These are phyloP conservation scores for Rhinichthys klamathensis DNA, from an alignment of 2,113 vertebrate species.

Conservation along the genomic window DNA sequence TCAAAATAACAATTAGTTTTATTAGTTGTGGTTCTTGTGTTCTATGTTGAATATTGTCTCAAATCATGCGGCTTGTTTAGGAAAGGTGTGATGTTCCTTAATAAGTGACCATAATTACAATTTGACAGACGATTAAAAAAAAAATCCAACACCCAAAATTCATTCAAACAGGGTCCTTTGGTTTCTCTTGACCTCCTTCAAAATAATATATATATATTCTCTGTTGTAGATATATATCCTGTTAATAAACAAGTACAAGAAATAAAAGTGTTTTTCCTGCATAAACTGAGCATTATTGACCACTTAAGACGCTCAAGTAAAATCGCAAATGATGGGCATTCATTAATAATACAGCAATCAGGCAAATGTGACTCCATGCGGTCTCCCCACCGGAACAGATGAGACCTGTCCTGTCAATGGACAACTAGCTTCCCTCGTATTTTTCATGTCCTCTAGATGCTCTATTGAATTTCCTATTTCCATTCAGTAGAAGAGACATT, in stretches of 20 bases:
- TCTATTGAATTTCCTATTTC: constrained; percentile 10
- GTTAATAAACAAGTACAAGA: background rate
- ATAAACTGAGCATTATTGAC: background rate
- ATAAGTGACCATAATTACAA: background rate
- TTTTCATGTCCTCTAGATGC: constrained; percentile 49
- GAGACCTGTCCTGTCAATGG: background rate
- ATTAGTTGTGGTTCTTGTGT: too few species aligned
- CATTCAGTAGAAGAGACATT: constrained; percentile 26
- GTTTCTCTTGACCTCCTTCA: background rate
- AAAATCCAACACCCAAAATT: background rate
- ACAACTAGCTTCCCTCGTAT: background rate
- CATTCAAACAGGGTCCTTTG: background rate
- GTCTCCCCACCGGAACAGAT: background rate
- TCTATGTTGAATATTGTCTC: background rate
- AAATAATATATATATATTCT: background rate
- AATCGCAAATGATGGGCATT: background rate
- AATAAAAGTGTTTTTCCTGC: background rate
- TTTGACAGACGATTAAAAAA: background rate
- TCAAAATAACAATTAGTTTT: too few species aligned
- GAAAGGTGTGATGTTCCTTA: background rate
- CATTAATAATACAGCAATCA: background rate
- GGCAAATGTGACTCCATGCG: background rate
- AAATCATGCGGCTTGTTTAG: background rate
- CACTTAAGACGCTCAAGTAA: background rate
- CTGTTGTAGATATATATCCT: background rate